Percentiles rank a stretch among this genome's conserved stretches.
Conservation (phyloP, 2,113 vertebrate genomes). For the Lycocorax pyrrhopterus region DNA sequence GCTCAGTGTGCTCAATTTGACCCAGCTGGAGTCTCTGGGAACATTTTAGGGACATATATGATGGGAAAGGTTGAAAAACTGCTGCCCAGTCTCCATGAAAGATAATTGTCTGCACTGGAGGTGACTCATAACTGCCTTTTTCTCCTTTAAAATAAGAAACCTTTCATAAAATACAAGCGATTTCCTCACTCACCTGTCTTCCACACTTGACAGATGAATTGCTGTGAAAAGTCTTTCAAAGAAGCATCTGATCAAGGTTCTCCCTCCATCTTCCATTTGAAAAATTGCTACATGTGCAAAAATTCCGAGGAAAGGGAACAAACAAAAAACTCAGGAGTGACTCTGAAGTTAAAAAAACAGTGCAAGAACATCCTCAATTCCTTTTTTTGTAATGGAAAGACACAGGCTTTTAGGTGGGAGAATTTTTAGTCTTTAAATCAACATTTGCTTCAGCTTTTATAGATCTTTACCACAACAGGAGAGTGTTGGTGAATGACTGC, state of each 20-base stretch:
- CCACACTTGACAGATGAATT: background rate
- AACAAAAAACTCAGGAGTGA: background rate
- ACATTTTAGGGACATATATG: background rate
- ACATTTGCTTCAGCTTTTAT: background rate
- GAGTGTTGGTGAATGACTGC: background rate
- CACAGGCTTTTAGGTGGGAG: background rate
- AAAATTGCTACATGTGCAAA: background rate
- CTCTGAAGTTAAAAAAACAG: background rate
- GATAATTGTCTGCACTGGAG: background rate
- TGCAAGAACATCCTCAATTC: background rate
- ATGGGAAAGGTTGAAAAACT: background rate
- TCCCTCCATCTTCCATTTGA: background rate
- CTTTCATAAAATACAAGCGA: conserved; percentile 32
- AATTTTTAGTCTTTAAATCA: background rate
- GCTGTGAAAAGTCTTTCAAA: background rate
- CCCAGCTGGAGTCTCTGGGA: background rate
- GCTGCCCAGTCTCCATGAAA: background rate
- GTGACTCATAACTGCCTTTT: background rate
- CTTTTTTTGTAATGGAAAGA: background rate
- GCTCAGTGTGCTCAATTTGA: background rate
- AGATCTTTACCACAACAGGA: background rate
- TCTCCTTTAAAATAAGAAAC: background rate
- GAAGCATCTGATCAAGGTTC: background rate
- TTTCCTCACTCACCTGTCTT: conserved; percentile 12
- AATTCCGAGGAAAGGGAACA: background rate